These are phyloP conservation scores for Smittia aterrima DNA, from an alignment of 2,888 invertebrate species.

Conservation along the genomic window DNA sequence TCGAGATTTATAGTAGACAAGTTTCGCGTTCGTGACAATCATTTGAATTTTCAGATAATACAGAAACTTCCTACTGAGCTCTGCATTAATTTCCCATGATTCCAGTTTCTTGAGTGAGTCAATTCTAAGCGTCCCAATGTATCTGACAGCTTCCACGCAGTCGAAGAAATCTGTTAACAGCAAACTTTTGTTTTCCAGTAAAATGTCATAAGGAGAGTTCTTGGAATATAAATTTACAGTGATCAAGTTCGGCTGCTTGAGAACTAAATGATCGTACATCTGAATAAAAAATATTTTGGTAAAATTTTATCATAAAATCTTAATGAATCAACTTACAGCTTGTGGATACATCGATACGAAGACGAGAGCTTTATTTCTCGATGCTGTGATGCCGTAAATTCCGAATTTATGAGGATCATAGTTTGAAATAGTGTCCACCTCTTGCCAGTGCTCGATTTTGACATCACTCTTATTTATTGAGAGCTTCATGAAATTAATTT, in stretches of 20 bases:
- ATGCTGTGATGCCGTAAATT: slow-evolving; percentile 9
- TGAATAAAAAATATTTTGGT: not conserved
- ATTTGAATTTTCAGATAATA: slow-evolving; percentile 32
- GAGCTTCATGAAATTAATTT: not conserved
- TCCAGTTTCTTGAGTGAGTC: not conserved
- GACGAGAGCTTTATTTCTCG: slow-evolving; percentile 12
- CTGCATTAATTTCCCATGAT: not conserved
- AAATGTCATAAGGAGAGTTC: slow-evolving; percentile 6
- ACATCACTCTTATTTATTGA: not conserved
- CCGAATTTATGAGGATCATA: not conserved
- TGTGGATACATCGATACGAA: not conserved
- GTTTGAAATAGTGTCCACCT: not conserved
- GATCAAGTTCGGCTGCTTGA: not conserved
- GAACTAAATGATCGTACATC: slow-evolving; percentile 17
- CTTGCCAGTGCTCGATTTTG: not conserved
- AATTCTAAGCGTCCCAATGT: not conserved
- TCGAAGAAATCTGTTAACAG: not conserved
- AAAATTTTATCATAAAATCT: no score
- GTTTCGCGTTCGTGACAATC: not conserved
- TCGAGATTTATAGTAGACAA: not conserved
- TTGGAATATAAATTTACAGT: not conserved
- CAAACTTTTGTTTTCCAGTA: not conserved
- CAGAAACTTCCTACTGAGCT: not conserved
- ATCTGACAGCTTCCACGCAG: slow-evolving; percentile 19
- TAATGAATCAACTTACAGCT: not conserved